These are phyloP conservation scores for Eristalis intricaria DNA, from an alignment of 2,888 invertebrate species.

Conservation along the genomic window DNA sequence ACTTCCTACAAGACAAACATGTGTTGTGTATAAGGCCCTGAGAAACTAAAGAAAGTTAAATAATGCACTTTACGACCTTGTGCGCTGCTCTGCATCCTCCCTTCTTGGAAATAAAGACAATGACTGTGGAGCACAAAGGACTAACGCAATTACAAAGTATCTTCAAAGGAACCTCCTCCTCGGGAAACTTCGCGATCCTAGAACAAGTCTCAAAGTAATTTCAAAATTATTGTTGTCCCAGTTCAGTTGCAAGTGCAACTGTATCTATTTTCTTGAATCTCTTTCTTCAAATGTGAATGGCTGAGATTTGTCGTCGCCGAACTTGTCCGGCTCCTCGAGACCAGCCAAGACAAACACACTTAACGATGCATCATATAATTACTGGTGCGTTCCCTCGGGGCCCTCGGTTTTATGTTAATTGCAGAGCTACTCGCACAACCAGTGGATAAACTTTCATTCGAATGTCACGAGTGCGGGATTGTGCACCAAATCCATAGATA, in stretches of 20 bases:
- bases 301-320: not conserved
- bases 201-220: not conserved
- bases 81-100: too few species aligned
- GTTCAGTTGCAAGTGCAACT: not conserved
- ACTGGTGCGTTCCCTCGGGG: constrained; percentile 13
- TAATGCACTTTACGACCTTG: too few species aligned
- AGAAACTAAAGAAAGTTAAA: too few species aligned
- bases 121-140: not conserved
- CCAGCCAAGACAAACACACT: not conserved
- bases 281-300: not conserved
- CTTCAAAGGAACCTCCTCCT: not conserved
- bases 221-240: not conserved
- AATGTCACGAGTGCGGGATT: constrained; percentile 11
- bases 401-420: constrained; percentile 16
- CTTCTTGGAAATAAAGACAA: too few species aligned
- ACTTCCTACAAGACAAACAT: too few species aligned
- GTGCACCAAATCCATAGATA: constrained; percentile 16
- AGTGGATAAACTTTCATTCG: constrained; percentile 22
- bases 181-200: not conserved
- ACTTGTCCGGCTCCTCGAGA: constrained; percentile 3
- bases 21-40: too few species aligned
- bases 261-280: not conserved
- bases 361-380: constrained; percentile 18
- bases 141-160: not conserved
- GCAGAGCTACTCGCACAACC: constrained; percentile 26